phyloP scores from a whole-genome alignment of 2,888 invertebrate species.

The Isotomurus palustris region DNA sequence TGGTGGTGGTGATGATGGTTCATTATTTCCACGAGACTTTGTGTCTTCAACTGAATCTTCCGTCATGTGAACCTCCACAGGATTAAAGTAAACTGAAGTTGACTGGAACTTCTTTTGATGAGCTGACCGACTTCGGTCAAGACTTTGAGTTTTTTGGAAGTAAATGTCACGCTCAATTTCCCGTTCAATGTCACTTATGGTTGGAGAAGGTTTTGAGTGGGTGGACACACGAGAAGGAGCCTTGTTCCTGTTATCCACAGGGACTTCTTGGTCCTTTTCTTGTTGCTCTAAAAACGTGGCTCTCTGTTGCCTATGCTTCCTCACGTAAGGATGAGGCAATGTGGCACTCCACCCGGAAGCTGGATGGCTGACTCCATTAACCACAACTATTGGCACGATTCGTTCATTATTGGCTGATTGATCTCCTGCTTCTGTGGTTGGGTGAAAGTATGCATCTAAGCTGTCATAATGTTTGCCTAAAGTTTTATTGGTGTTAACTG shows the following conservation, averaged over 20 bases:
- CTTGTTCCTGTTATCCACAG: no score
- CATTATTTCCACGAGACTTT: no score
- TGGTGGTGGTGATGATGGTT: conserved; percentile 5
- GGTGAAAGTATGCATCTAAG: not conserved
- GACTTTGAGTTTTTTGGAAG: conserved; percentile 36
- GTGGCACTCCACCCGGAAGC: conserved; percentile 32
- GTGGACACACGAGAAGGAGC: not conserved
- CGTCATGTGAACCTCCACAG: no score
- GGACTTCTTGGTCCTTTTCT: not conserved
- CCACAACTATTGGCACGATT: conserved; percentile 16
- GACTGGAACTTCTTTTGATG: not conserved
- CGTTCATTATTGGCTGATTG: conserved; percentile 8
- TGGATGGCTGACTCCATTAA: not conserved
- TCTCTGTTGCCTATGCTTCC: conserved; percentile 19
- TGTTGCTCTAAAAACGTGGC: not conserved
- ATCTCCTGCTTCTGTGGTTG: no score
- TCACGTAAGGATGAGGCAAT: conserved; percentile 37
- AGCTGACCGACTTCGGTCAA: conserved; percentile 27
- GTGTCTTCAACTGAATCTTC: not conserved
- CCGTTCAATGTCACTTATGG: conserved; percentile 34
- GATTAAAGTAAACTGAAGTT: not conserved
- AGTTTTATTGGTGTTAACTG: not conserved
- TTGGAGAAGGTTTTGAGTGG: conserved; percentile 2
- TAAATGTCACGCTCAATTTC: conserved; percentile 38
- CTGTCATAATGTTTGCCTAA: not conserved